A percentile compares a stretch with the other conserved stretches of the same genome.
Evolutionary conservation across 1,140 invertebrate species (phyloP).

Genomic region (Scaptomyza pallida): DNA sequence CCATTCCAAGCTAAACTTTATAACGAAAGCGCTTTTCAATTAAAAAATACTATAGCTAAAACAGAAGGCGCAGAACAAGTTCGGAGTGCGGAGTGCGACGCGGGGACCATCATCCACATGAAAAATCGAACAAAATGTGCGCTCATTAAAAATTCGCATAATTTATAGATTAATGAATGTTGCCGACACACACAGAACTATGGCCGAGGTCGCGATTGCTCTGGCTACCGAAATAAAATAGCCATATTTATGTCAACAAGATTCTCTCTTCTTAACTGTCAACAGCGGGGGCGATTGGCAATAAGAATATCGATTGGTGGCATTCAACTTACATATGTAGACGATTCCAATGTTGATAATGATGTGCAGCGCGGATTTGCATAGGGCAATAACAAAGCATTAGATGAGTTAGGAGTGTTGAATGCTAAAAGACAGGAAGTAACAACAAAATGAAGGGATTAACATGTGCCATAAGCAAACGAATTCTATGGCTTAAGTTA

Average conservation of each 20-base stretch:
- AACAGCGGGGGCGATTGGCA: slow-evolving; percentile 45
- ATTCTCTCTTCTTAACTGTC: not conserved
- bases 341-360: slow-evolving; percentile 15
- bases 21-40: slow-evolving; percentile 79
- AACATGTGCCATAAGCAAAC: too few relatives aligned
- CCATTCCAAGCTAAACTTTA: slow-evolving; percentile 71
- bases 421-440: too few relatives aligned
- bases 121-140: slow-evolving; percentile 81
- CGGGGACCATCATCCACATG: slow-evolving; percentile 22
- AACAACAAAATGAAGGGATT: too few relatives aligned
- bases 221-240: slow-evolving; percentile 78
- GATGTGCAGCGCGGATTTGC: slow-evolving; percentile 50
- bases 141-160: slow-evolving; percentile 83
- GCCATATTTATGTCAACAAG: slow-evolving; percentile 66
- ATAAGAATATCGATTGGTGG: slow-evolving; percentile 38
- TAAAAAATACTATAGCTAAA: slow-evolving; percentile 62
- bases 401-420: slow-evolving; percentile 29
- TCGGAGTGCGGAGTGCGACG: slow-evolving; percentile 15
- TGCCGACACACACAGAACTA: slow-evolving; percentile 54
- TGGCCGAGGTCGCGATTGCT: slow-evolving; percentile 47
- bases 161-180: slow-evolving; percentile 82
- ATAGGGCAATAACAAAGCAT: slow-evolving; percentile 60
- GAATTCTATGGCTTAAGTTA: too few relatives aligned
- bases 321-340: too few relatives aligned
- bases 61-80: slow-evolving; percentile 66